Base-by-base conservation (phyloP, 2,888 invertebrate species). In the Euplagia quadripunctaria region DNA sequence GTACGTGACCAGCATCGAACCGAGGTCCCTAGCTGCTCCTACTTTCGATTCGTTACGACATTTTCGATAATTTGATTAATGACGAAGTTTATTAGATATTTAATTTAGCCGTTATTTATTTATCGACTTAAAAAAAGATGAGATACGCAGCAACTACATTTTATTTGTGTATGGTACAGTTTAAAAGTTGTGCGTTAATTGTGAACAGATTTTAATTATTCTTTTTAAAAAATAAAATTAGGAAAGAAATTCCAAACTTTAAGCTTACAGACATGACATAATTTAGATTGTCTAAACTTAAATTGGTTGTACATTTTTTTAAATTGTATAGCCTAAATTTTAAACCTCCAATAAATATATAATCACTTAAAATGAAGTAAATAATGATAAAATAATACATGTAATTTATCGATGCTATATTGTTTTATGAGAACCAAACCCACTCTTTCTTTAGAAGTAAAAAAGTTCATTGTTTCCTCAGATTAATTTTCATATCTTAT, bases 1-100 rank as follows among this genome's bases (percentile, higher is more conserved):
- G 68, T 75, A 86, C 86, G 86, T 86, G 86, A 79, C 69, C 58
- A 61, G 86, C 78, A 86, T 86, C 70, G 72, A 80, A 82, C 71
- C 31, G 42, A 11, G 43, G 61, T 65, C 51, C 63, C 68, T 65
- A 63, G 31, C 68, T 12, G 43, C 43, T 9, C 68, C n/a, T n/a
- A 72, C 66, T 71, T 73, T 70, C 64, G 70, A 74, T 79, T 73
- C 64, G 46, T 11, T 72, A 65, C 67, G 73, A 74, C 71, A 68
- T 75, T 79, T 72, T 61, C 70, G 64, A 79, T 76, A 75, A 74
- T 66, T 75, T 65, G 71, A 71, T 77, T 80, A 75, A 76, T 77
- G 64, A 70, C 64, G 66, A 71, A 64, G 68, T 76, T 74, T 0
- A 42, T 63, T 17, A 51, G 51, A 64, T 76, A 74, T 71, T 77